These are phyloP conservation scores for Physocephala rufipes DNA, from an alignment of 2,888 invertebrate species.

Conservation along the genomic window DNA sequence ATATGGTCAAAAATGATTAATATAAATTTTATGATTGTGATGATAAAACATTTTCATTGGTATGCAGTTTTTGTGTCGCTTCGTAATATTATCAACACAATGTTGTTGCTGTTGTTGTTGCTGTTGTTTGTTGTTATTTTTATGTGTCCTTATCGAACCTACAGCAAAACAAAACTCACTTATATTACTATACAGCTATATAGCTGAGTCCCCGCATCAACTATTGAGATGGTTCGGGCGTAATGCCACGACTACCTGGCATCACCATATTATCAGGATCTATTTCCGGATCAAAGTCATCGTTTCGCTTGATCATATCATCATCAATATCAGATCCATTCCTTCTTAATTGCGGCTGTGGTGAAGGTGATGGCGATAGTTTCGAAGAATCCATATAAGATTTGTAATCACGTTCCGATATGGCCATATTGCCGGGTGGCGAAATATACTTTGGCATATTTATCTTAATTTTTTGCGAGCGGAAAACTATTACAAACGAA, in stretches of 20 bases:
- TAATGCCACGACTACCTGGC: constrained; percentile 57
- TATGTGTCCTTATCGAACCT: not conserved
- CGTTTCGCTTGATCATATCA: constrained; percentile 58
- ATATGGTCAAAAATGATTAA: not conserved
- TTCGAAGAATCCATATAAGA: constrained; percentile 41
- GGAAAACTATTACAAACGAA: constrained; percentile 58
- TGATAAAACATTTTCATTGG: not conserved
- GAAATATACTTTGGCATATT: constrained; percentile 65
- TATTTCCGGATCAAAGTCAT: constrained; percentile 57
- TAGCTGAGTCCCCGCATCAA: constrained; percentile 40
- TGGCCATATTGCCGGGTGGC: constrained; percentile 60
- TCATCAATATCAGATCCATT: constrained; percentile 64
- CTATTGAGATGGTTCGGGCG: constrained; percentile 53
- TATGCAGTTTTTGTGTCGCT: not conserved
- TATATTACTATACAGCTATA: constrained; percentile 61
- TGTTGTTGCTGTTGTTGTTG: constrained; percentile 37
- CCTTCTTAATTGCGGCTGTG: constrained; percentile 58
- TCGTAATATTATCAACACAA: not conserved
- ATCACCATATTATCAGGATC: constrained; percentile 63
- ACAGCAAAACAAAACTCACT: constrained; percentile 59
- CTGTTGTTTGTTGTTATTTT: constrained; percentile 18
- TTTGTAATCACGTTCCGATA: constrained; percentile 50
- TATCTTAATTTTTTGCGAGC: constrained; percentile 65
- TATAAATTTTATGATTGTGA: not conserved
- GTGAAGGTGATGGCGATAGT: constrained; percentile 49